Evolutionary conservation across 2,888 invertebrate species (phyloP).

Genomic region (Ditula angustiorana): DNA sequence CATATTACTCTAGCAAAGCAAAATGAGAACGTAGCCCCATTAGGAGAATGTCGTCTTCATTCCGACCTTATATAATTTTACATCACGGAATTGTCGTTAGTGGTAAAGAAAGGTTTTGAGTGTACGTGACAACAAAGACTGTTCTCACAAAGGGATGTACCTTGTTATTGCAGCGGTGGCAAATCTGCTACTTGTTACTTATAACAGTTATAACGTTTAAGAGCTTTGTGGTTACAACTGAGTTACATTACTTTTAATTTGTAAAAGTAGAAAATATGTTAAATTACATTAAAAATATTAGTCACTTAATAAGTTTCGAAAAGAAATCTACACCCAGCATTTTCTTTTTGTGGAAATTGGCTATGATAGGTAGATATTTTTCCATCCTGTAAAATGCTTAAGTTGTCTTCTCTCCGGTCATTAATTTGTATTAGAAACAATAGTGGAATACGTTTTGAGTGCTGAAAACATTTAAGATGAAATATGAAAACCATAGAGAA

Average conservation of each 20-base stretch:
- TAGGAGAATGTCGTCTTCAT: slow-evolving; percentile 14
- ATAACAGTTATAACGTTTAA: slow-evolving; percentile 21
- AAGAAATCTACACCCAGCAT: no score
- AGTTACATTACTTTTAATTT: background rate
- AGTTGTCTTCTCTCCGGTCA: no score
- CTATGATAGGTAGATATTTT: no score
- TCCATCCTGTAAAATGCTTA: no score
- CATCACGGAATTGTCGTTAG: slow-evolving; percentile 25
- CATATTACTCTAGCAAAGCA: background rate
- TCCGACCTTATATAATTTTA: slow-evolving; percentile 7
- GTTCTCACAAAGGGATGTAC: slow-evolving; percentile 38
- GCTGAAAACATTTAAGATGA: no score
- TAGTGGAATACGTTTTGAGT: no score
- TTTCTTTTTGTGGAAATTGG: no score
- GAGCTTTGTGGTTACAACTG: background rate
- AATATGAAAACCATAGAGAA: no score
- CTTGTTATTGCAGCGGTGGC: slow-evolving; percentile 38
- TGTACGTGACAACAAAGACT: slow-evolving; percentile 42
- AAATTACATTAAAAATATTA: no score
- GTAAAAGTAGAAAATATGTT: no score
- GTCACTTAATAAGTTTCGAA: no score
- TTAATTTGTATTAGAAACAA: no score
- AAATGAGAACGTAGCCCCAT: slow-evolving; percentile 3
- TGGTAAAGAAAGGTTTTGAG: slow-evolving; percentile 26
- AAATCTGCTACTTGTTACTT: slow-evolving; percentile 21